Conservation (phyloP, 2,113 vertebrate genomes). For the Alaudala cheleensis region DNA sequence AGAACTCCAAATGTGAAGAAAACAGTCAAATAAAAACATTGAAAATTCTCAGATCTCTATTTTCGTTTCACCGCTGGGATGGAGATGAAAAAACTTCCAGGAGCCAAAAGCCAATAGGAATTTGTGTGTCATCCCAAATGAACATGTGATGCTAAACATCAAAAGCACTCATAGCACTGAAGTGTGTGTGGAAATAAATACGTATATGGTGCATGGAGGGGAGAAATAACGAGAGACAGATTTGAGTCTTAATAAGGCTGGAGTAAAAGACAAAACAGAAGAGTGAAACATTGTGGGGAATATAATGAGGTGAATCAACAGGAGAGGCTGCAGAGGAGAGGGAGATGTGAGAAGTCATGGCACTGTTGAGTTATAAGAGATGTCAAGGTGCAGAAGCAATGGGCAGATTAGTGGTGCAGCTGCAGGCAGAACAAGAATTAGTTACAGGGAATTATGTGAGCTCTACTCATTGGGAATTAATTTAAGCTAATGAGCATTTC, state of each 20-base stretch:
- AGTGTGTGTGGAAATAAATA: neutral
- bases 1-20: neutral
- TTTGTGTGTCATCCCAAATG: neutral
- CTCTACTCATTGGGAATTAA: neutral
- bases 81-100: neutral
- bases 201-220: neutral
- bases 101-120: neutral
- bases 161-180: neutral
- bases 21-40: neutral
- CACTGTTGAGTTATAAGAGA: neutral
- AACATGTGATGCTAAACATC: neutral
- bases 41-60: neutral
- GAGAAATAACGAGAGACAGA: neutral
- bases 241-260: neutral
- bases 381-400: neutral
- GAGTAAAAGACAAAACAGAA: neutral
- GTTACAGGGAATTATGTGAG: neutral
- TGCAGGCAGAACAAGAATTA: neutral
- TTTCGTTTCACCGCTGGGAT: neutral
- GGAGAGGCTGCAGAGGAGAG: neutral
- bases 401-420: neutral
- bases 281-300: neutral
- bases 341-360: neutral
- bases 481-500: neutral
- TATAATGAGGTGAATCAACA: neutral